Evolutionary conservation across 30 jellyfish, hydroid and myxozoan species (phyloP).

Genomic region (Morbakka virulenta): DNA sequence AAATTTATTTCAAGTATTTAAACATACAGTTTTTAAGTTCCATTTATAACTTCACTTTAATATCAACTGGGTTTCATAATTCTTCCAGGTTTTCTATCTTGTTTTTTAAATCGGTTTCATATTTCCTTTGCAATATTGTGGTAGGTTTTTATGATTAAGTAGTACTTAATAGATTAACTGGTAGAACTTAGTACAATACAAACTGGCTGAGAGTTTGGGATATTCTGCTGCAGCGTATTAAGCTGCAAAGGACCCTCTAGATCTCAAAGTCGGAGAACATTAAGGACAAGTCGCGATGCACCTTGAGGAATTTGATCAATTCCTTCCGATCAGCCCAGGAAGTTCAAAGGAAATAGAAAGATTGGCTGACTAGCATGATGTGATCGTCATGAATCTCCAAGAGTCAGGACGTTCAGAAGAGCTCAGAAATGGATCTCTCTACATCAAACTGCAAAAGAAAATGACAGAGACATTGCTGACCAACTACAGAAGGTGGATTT

Average conservation of each 20-base stretch:
- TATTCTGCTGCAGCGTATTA: constrained; percentile 36
- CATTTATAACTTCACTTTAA: no score
- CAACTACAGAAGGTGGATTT: constrained; percentile 65
- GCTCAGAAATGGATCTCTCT: constrained; percentile 68
- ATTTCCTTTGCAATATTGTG: no score
- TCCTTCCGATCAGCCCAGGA: constrained; percentile 47
- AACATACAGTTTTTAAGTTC: no score
- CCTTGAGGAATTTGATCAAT: constrained; percentile 51
- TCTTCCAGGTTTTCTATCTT: no score
- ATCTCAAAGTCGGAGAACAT: constrained; percentile 16
- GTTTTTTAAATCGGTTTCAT: no score
- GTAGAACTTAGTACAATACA: no score
- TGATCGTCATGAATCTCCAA: constrained; percentile 28
- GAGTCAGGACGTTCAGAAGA: constrained; percentile 59
- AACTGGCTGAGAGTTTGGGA: constrained; percentile 33
- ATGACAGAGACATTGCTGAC: constrained; percentile 67
- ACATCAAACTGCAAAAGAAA: constrained; percentile 53
- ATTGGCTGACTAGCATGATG: constrained; percentile 49
- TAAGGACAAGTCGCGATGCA: constrained; percentile 12
- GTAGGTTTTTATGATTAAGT: no score
- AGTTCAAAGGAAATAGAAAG: constrained; percentile 39
- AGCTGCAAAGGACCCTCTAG: constrained; percentile 34
- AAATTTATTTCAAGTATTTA: no score
- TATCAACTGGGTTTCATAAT: no score
- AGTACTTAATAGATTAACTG: no score